Base-by-base conservation (phyloP, 2,888 invertebrate genomes). In the Dryobota labecula region DNA sequence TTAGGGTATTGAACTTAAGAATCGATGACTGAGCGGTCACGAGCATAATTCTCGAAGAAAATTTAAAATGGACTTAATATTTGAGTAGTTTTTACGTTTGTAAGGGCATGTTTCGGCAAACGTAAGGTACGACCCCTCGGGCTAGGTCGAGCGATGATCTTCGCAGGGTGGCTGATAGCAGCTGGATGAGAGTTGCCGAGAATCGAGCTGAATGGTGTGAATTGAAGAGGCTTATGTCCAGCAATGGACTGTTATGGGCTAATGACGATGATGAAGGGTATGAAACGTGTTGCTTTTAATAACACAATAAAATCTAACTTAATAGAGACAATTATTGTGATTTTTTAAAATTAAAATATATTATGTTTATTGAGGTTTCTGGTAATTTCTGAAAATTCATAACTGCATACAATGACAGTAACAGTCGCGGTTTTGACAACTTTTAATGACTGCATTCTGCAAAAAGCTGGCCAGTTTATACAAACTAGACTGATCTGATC, bases 21-120 rank as follows among this genome's bases (percentile, higher is more conserved):
- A 71, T 71, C 61, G 15, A 78, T 78, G 20, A 15, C 54, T n/a
- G 1, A 49, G 20, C 5, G n/a, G 54, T 49, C 74, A 70, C 36
- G 53, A 33, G 13, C 6, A 30, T 27, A n/a, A n/a, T 11, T 18
- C 20, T 36, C 11, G 2, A 20, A 43, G 41, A 47, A 49, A 41
- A 1, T 70, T 78, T 13, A 36, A 33, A 70, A 49, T 54, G 9
- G 5, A 9, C 24, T 11, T 33, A 6, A 36, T 6, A 13, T 30
- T 38, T 33, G 13, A 30, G 20, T 58, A 9, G 24, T 24, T 27
- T 13, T 57, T 57, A 76, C 5, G 20, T 24, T 36, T 9, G 18
- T 49, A 1, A 3, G 20, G 13, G 65, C 33, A n/a, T n/a, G n/a
- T n/a, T n/a, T n/a, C n/a, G n/a, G n/a, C n/a, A n/a, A n/a, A n/a